Conservation (phyloP, 2,797 vertebrate species). For the Siniperca obscura region DNA sequence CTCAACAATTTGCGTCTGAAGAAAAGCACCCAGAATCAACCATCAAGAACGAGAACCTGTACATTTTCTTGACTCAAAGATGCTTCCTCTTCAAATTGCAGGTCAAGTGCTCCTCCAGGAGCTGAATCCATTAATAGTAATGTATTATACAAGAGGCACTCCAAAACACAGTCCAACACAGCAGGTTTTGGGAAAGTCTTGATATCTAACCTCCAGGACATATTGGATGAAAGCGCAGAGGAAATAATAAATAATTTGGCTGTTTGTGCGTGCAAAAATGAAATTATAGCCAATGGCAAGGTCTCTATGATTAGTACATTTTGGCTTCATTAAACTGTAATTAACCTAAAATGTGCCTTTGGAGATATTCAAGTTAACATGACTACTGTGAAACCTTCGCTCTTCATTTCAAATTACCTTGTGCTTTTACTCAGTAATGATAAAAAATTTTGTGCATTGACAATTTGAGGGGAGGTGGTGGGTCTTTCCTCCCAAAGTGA, state of each 20-base stretch:
- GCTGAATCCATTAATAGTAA: conserved; percentile 59
- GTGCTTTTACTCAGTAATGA: conserved; percentile 1
- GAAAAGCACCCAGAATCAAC: neutral
- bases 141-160: conserved; percentile 47
- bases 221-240: conserved; percentile 10
- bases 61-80: neutral
- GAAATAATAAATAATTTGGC: conserved; percentile 39
- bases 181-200: conserved; percentile 28
- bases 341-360: conserved; percentile 53
- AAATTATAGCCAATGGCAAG: conserved; percentile 64
- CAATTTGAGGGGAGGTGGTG: neutral
- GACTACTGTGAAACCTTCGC: conserved; percentile 16
- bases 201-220: conserved; percentile 43
- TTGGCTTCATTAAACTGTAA: conserved; percentile 60
- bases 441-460: conserved; percentile 9
- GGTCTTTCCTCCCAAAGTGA: conserved; percentile 1
- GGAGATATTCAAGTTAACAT: conserved; percentile 31
- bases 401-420: conserved; percentile 32
- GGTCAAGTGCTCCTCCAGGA: conserved; percentile 55
- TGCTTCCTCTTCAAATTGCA: conserved; percentile 44
- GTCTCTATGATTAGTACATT: conserved; percentile 46
- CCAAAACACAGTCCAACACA: conserved; percentile 24
- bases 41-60: neutral
- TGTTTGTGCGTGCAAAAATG: conserved; percentile 34
- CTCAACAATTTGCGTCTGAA: conserved; percentile 1